These are phyloP conservation scores for Emydoidea blandingii DNA, from an alignment of 2,797 vertebrate species.

Conservation along the genomic window DNA sequence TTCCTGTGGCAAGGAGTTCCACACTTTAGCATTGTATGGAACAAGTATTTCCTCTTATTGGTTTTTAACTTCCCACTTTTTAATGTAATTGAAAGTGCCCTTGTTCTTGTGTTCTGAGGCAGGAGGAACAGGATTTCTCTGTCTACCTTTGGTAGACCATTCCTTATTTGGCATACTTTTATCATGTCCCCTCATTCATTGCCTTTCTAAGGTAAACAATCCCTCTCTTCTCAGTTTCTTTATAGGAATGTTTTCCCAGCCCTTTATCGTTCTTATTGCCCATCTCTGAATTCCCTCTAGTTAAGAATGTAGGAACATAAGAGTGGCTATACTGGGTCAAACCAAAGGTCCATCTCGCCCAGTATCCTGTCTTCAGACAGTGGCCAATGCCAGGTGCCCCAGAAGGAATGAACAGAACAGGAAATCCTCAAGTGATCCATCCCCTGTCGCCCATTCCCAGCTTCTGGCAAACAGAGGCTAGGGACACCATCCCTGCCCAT, in stretches of 20 bases:
- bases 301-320: no score
- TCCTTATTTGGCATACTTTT: not conserved
- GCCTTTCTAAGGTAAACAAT: not conserved
- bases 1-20: not conserved
- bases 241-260: not conserved
- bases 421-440: no score
- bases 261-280: not conserved
- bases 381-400: no score
- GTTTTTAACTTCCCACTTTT: not conserved
- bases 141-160: not conserved
- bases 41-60: not conserved
- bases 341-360: no score
- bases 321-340: no score
- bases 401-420: no score
- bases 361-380: no score
- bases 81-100: not conserved
- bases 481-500: no score
- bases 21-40: not conserved
- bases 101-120: not conserved
- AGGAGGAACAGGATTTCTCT: not conserved
- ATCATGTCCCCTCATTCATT: not conserved
- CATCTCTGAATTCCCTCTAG: no score
- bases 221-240: not conserved
- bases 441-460: no score
- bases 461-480: no score